These are phyloP conservation scores for Drosophila novamexicana DNA, from an alignment of 1,140 invertebrate genomes.

Conservation along the genomic window DNA sequence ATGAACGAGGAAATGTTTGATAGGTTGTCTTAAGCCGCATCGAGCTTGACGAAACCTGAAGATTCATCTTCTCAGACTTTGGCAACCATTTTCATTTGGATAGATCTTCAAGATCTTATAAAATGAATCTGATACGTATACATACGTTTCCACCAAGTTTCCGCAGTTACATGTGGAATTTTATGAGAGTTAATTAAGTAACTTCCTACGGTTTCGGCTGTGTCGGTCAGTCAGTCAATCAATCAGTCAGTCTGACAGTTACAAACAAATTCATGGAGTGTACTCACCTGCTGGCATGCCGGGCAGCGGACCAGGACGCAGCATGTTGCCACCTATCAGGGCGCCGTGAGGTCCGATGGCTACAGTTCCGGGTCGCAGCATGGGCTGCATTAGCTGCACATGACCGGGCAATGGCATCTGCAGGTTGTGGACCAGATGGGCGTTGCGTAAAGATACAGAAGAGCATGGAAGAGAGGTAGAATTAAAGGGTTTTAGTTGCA, in stretches of 20 bases:
- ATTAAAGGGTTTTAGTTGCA: slow-evolving; percentile 58
- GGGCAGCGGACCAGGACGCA: slow-evolving; percentile 87
- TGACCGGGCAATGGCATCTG: slow-evolving; percentile 74
- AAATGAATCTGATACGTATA: background rate
- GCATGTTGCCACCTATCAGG: slow-evolving; percentile 89
- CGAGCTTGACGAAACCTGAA: no score
- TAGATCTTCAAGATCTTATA: background rate
- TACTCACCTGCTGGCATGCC: slow-evolving; percentile 90
- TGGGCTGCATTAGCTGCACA: slow-evolving; percentile 87
- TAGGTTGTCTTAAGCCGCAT: no score
- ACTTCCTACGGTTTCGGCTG: no score
- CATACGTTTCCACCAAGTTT: no score
- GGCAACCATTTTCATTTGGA: no score
- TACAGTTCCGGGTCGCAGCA: slow-evolving; percentile 88
- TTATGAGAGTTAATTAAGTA: no score
- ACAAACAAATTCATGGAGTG: no score
- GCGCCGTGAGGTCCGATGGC: slow-evolving; percentile 89
- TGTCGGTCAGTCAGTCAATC: no score
- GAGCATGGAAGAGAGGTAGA: slow-evolving; percentile 64
- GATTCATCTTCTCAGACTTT: no score
- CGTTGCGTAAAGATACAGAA: slow-evolving; percentile 69
- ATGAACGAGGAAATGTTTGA: no score
- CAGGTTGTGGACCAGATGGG: slow-evolving; percentile 23
- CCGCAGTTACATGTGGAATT: no score
- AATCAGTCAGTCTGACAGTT: no score